A percentile compares a stretch with the other conserved stretches of the same genome.
Conservation (phyloP, 2,113 vertebrate species). For the Excalfactoria chinensis region DNA sequence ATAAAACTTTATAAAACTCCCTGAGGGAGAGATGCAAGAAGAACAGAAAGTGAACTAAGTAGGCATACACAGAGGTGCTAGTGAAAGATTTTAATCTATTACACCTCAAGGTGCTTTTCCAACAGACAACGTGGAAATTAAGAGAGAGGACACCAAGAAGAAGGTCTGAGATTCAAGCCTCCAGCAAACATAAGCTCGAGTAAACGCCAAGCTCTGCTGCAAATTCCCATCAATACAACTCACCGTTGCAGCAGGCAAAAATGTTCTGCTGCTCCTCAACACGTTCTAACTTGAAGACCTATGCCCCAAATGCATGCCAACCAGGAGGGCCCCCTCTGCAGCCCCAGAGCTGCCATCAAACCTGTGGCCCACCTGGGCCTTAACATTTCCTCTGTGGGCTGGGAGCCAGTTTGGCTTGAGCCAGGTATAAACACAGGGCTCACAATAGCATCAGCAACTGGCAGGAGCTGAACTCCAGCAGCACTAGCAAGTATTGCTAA, state of each 20-base stretch:
- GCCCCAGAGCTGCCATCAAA: background rate
- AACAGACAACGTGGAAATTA: background rate
- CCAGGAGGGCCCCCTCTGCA: background rate
- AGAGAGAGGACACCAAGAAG: background rate
- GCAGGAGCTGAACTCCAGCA: constrained; percentile 50
- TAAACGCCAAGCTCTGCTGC: background rate
- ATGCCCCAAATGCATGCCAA: too few species aligned
- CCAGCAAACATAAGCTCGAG: background rate
- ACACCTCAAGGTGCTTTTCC: background rate
- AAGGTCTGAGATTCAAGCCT: background rate
- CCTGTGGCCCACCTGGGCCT: background rate
- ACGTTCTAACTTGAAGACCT: background rate
- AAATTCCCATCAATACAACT: background rate
- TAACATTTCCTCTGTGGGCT: background rate
- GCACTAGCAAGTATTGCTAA: constrained; percentile 42
- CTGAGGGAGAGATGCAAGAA: background rate
- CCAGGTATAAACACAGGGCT: background rate
- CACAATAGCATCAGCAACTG: background rate
- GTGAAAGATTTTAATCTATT: background rate
- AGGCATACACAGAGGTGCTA: background rate
- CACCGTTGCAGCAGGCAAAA: background rate
- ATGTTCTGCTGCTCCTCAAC: background rate
- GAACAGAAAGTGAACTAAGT: background rate
- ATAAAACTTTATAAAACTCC: background rate
- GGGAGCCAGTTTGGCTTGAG: background rate